Evolutionary conservation across 2,888 invertebrate genomes (phyloP).

Genomic region (Torymus aiolomorphi): DNA sequence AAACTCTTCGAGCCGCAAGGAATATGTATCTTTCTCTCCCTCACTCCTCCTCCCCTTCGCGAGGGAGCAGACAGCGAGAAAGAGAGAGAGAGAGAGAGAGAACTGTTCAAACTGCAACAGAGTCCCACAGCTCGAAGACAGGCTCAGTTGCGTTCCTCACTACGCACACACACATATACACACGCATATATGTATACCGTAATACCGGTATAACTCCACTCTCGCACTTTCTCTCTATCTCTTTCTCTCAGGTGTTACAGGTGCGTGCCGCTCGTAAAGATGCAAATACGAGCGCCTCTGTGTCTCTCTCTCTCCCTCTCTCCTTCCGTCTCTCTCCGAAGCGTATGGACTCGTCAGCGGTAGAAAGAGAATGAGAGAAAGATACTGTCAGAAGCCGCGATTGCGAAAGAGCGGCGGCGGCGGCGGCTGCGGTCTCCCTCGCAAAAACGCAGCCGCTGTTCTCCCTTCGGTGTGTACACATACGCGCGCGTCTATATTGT

Average conservation of each 20-base stretch:
- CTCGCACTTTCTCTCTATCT: background rate
- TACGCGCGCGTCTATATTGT: constrained; percentile 62
- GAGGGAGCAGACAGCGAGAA: background rate
- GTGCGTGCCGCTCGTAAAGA: constrained; percentile 70
- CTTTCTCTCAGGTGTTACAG: constrained; percentile 60
- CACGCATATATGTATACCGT: background rate
- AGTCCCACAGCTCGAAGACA: constrained; percentile 23
- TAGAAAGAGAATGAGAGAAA: constrained; percentile 52
- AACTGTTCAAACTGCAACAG: constrained; percentile 32
- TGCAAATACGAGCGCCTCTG: constrained; percentile 67
- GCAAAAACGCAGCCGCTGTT: background rate
- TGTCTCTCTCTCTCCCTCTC: background rate
- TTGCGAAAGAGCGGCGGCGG: constrained; percentile 63
- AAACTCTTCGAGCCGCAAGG: too few species aligned
- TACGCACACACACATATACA: constrained; percentile 10
- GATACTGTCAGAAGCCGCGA: constrained; percentile 70
- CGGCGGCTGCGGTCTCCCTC: constrained; percentile 17
- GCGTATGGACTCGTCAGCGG: constrained; percentile 69
- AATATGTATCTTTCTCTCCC: background rate
- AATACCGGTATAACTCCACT: background rate
- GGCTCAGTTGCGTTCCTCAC: background rate
- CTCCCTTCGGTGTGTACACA: constrained; percentile 15
- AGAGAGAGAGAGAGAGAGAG: background rate
- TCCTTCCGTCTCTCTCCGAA: background rate
- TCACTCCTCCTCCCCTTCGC: background rate